Evolutionary conservation across 2,113 vertebrate species (phyloP).

Genomic region (Trochalopteron elliotii): DNA sequence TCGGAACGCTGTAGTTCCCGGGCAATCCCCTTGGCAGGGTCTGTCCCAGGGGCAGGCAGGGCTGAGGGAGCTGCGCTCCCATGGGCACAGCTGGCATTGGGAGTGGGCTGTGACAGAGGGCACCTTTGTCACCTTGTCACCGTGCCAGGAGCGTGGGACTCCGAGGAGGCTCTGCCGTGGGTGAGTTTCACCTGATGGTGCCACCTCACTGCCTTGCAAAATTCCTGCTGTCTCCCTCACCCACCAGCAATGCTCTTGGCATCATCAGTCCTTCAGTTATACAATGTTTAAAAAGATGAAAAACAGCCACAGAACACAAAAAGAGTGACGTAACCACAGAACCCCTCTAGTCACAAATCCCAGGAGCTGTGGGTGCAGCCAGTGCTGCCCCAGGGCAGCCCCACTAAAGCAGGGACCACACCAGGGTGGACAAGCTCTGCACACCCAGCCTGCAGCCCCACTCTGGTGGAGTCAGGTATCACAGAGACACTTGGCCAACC

Average conservation of each 20-base stretch:
- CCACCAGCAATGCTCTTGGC: neutral
- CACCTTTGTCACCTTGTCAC: neutral
- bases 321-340: neutral
- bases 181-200: slow-evolving; percentile 28
- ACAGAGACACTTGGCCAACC: fast-evolving
- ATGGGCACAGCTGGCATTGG: fast-evolving
- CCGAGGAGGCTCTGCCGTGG: neutral
- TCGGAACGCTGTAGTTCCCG: no score
- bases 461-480: neutral
- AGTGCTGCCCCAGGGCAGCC: neutral
- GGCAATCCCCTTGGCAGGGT: neutral
- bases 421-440: fast-evolving
- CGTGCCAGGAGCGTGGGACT: neutral
- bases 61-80: neutral
- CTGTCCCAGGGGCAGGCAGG: neutral
- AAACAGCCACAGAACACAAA: neutral
- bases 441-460: neutral
- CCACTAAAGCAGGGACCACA: neutral
- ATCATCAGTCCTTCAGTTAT: neutral
- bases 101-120: neutral
- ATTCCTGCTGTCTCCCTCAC: slow-evolving; percentile 6
- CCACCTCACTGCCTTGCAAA: neutral
- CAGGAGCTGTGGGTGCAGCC: neutral
- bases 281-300: neutral
- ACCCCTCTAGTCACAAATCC: neutral